Conservation (phyloP, 2,797 vertebrate species). For the Triplophysa bombifrons region DNA sequence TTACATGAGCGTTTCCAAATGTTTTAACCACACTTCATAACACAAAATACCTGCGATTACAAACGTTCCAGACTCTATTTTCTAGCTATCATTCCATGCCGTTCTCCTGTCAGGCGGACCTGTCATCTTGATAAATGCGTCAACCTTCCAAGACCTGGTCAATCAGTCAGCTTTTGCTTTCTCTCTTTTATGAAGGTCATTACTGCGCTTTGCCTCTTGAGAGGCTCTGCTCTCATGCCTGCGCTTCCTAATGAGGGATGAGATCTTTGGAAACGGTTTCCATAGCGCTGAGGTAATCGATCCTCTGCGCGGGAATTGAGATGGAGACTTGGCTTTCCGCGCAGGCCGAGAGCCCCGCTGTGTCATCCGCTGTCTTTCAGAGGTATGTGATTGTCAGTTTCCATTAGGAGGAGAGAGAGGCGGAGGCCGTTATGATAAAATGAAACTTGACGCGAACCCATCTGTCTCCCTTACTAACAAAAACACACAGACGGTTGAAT, state of each 20-base stretch:
- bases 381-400: constrained; percentile 43
- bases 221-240: constrained; percentile 14
- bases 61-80: not conserved
- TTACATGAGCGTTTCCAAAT: constrained; percentile 8
- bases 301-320: constrained; percentile 24
- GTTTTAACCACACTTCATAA: not conserved
- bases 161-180: constrained; percentile 28
- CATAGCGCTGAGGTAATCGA: constrained; percentile 27
- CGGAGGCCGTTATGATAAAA: constrained; percentile 35
- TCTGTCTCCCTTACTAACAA: constrained; percentile 28
- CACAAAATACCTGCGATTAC: not conserved
- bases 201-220: constrained; percentile 22
- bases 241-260: constrained; percentile 24
- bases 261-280: constrained; percentile 38
- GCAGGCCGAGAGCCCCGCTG: constrained; percentile 21
- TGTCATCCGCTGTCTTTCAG: constrained; percentile 33
- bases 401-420: constrained; percentile 31
- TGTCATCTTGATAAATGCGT: constrained; percentile 30
- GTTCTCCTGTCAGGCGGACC: not conserved
- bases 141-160: constrained; percentile 28
- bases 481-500: constrained; percentile 40
- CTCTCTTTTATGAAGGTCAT: constrained; percentile 22
- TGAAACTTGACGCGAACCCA: constrained; percentile 37
- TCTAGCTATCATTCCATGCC: not conserved
- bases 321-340: constrained; percentile 40